Evolutionary conservation across 2,888 invertebrate species (phyloP).

Genomic region (Emmelina monodactyla): DNA sequence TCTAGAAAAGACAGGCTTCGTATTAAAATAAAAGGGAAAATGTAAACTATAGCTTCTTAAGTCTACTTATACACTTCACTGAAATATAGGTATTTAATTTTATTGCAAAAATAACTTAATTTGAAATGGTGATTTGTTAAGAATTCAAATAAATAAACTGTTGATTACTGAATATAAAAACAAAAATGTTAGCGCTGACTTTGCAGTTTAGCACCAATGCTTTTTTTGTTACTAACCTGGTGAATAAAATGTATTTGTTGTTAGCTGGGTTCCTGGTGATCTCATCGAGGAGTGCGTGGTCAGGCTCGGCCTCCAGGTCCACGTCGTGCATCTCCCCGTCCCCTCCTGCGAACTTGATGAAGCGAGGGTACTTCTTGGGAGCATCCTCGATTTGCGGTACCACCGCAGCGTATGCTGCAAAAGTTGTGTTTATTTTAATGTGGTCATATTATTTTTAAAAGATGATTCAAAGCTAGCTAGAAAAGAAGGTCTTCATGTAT

Average conservation of each 20-base stretch:
- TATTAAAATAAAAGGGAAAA: no score
- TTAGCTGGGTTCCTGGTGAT: constrained; percentile 23
- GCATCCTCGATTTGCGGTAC: constrained; percentile 21
- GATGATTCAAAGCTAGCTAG: no score
- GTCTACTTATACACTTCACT: no score
- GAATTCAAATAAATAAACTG: no score
- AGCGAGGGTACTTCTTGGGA: constrained; percentile 20
- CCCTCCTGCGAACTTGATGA: constrained; percentile 24
- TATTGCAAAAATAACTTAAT: no score
- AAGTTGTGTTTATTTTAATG: no score
- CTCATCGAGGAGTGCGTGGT: constrained; percentile 22
- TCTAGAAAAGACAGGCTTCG: constrained; percentile 23
- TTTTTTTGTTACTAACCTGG: constrained; percentile 21
- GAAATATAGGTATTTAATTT: no score
- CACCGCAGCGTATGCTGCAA: constrained; percentile 19
- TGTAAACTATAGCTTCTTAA: background rate
- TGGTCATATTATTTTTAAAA: no score
- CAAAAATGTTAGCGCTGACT: background rate
- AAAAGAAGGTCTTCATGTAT: no score
- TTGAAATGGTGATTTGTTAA: no score
- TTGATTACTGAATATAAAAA: no score
- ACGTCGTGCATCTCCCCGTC: constrained; percentile 23
- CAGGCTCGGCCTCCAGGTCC: constrained; percentile 26
- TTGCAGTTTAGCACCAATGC: background rate
- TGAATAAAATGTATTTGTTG: constrained; percentile 27